These are phyloP conservation scores for Pollenia amentaria DNA, from an alignment of 2,888 invertebrate genomes.

Conservation along the genomic window DNA sequence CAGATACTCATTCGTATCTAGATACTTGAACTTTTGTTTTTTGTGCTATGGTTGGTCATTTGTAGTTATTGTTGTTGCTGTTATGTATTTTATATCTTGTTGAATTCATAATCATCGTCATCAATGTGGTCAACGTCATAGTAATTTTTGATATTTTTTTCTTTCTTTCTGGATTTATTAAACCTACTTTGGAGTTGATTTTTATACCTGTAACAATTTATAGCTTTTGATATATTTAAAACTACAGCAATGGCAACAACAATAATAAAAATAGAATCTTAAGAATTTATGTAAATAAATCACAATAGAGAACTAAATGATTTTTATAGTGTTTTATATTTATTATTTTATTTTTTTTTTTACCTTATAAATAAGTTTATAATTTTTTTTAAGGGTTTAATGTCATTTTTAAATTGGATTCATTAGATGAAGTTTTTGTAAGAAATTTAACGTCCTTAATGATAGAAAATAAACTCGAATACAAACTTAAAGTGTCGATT, in stretches of 20 bases:
- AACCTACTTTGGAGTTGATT: background rate
- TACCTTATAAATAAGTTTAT: constrained; percentile 43
- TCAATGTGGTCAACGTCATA: constrained; percentile 58
- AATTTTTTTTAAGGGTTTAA: constrained; percentile 32
- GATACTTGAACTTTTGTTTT: constrained; percentile 42
- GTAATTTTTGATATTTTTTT: constrained; percentile 31
- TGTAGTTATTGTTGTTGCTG: constrained; percentile 37
- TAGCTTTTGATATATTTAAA: constrained; percentile 49
- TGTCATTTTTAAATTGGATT: constrained; percentile 29
- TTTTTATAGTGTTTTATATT: constrained; percentile 50
- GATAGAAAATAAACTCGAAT: background rate
- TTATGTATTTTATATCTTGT: constrained; percentile 47
- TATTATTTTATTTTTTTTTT: constrained; percentile 32
- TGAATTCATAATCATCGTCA: constrained; percentile 67
- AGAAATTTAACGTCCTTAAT: background rate
- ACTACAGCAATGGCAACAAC: constrained; percentile 35
- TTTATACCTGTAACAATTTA: constrained; percentile 51
- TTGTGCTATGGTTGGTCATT: constrained; percentile 12
- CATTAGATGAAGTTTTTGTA: constrained; percentile 4
- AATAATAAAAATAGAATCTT: constrained; percentile 30
- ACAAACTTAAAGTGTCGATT: background rate
- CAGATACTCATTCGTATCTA: constrained; percentile 58
- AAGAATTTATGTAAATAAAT: constrained; percentile 72
- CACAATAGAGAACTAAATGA: constrained; percentile 64
- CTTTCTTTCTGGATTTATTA: constrained; percentile 26